Evolutionary conservation across 2,113 vertebrate species (phyloP).

Genomic region (Boleophthalmus pectinirostris): DNA sequence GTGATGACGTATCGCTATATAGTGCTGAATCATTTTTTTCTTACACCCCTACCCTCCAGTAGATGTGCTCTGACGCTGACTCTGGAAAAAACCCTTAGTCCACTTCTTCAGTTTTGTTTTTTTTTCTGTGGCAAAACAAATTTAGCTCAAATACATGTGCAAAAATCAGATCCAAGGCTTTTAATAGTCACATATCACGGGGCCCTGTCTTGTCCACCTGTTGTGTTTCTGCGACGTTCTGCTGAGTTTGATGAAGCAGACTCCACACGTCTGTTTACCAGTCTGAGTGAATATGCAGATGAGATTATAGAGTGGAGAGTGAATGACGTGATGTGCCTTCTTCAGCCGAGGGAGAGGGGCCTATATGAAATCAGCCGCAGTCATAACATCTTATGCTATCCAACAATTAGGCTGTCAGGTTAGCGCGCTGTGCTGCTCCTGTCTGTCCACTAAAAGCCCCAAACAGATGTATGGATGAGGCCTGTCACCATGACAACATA

Average conservation of each 20-base stretch:
- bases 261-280: not conserved
- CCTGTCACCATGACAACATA: not conserved
- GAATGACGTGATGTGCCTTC: not conserved
- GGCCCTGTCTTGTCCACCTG: no score
- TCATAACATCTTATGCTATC: not conserved
- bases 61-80: no score
- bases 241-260: not conserved
- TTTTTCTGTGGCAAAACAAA: no score
- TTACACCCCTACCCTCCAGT: no score
- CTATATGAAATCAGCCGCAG: not conserved
- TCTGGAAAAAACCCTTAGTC: no score
- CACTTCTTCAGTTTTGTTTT: no score
- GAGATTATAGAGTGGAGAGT: not conserved
- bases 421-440: not conserved
- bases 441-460: not conserved
- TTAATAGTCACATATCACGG: no score
- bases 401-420: not conserved
- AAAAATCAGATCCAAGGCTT: no score
- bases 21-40: no score
- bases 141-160: no score
- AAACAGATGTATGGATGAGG: not conserved
- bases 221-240: not conserved
- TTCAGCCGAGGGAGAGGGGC: not conserved
- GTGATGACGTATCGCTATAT: no score
- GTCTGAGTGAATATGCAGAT: not conserved